Evolutionary conservation across 2,797 vertebrate species (phyloP).

Genomic region (Epinephelus awoara): DNA sequence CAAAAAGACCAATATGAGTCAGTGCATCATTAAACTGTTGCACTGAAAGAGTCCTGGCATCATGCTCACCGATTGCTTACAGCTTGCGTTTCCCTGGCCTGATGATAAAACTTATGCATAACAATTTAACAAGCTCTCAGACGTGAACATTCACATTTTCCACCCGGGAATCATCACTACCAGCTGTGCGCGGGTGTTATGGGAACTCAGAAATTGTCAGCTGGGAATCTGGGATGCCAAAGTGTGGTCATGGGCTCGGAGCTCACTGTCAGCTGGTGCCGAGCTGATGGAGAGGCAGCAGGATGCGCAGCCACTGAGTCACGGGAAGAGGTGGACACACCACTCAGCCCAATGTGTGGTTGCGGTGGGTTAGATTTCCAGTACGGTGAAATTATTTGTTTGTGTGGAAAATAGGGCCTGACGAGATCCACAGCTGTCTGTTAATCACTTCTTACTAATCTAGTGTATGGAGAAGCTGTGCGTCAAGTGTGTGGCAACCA

Average conservation of each 20-base stretch:
- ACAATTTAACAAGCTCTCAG: slow-evolving; percentile 20
- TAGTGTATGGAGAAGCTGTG: not conserved
- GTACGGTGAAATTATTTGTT: slow-evolving; percentile 17
- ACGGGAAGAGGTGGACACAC: slow-evolving; percentile 23
- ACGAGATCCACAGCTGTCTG: slow-evolving; percentile 52
- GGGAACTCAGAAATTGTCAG: slow-evolving; percentile 72
- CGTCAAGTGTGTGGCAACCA: slow-evolving; percentile 36
- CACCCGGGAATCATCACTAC: slow-evolving; percentile 51
- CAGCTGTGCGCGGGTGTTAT: slow-evolving; percentile 72
- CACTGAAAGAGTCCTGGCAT: not conserved
- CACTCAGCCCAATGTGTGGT: slow-evolving; percentile 29
- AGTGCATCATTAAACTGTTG: not conserved
- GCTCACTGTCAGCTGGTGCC: slow-evolving; percentile 68
- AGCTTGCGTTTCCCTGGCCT: not conserved
- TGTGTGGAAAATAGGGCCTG: slow-evolving; percentile 33
- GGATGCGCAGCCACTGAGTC: slow-evolving; percentile 56
- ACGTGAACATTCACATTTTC: slow-evolving; percentile 52
- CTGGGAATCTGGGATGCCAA: slow-evolving; percentile 71
- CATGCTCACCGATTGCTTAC: not conserved
- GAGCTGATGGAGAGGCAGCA: slow-evolving; percentile 54
- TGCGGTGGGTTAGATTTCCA: slow-evolving; percentile 27
- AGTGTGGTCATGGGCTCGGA: slow-evolving; percentile 47
- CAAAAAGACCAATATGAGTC: slow-evolving; percentile 11
- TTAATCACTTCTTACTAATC: slow-evolving; percentile 17
- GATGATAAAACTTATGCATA: not conserved